These are phyloP conservation scores for Pithecia hirsuta DNA, from an alignment of 2,797 vertebrate genomes.

Conservation along the genomic window DNA sequence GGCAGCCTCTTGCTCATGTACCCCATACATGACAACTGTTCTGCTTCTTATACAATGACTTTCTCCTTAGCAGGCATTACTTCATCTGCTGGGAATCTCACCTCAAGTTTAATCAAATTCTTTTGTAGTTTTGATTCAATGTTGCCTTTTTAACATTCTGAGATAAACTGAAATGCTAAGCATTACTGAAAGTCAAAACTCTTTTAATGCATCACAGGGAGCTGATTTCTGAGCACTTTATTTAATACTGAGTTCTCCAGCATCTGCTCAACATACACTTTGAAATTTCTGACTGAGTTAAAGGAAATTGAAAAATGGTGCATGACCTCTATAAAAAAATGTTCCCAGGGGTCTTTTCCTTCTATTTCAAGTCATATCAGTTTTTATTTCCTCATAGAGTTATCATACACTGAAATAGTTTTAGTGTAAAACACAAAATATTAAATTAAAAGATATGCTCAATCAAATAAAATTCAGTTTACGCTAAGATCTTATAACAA, in stretches of 20 bases:
- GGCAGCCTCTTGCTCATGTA: background rate
- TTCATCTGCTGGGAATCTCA: background rate
- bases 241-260: slow-evolving; percentile 1
- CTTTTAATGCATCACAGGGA: slow-evolving; percentile 15
- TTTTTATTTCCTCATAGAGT: background rate
- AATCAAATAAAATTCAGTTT: slow-evolving; percentile 33
- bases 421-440: background rate
- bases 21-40: background rate
- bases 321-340: background rate
- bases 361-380: background rate
- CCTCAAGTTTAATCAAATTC: background rate
- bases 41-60: background rate
- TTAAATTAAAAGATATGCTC: slow-evolving; percentile 14
- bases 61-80: background rate
- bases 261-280: slow-evolving; percentile 49
- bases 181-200: slow-evolving; percentile 43
- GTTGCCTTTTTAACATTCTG: slow-evolving; percentile 19
- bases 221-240: slow-evolving; percentile 5
- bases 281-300: background rate
- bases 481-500: background rate
- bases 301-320: background rate
- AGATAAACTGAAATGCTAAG: slow-evolving; percentile 31
- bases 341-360: background rate
- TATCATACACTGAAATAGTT: background rate
- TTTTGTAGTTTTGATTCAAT: background rate